Base-by-base conservation (phyloP, 2,888 invertebrate species). In the Apamea sordens region DNA sequence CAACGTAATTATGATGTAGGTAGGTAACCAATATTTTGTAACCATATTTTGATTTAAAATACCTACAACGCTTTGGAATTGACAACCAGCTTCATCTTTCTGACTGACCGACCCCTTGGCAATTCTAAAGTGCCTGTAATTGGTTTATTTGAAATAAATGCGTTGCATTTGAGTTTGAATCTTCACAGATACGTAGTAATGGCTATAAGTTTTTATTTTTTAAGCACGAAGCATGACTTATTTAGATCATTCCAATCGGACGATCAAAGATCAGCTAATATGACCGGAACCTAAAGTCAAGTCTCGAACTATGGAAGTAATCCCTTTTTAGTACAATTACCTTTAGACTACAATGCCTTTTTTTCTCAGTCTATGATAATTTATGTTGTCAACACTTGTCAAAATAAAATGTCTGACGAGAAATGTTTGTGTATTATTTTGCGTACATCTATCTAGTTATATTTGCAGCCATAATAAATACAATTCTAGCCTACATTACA, bases 401-500 rank as follows among this genome's bases (percentile, higher is more conserved):
- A 89, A 88, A 83, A 82, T 81, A 82, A 84, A 76, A 88, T 86
- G 84, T 82, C 69, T 56, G 11, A 80, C 73, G 47, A 90, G 91
- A 87, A 88, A 88, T 90, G 88, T 84, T 88, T 80, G 80, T 91
- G 76, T 76, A 84, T 83, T 81, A 56, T 59, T 73, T 80, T 67
- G 72, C 69, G 65, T 80, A 71, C 81, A 70, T 85, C 56, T 89
- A 89, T 83, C 73, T 91, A 65, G 69, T 90, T 75, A 82, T 90
- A 77, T 84, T 77, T 63, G 78, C 80, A 18, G 85, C 87, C 67
- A 81, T 87, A 77, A 80, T 70, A 83, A 71, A 77, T 47, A 73
- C 82, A 74, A 77, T 76, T 70, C 13, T 91, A 41, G 88, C 90
- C 36, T 79, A 77, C 36, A 86, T 96, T 76, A 90, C 85, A 65